Conservation (phyloP, 92 coral and sea anemone species). For the Palythoa heliodiscus region DNA sequence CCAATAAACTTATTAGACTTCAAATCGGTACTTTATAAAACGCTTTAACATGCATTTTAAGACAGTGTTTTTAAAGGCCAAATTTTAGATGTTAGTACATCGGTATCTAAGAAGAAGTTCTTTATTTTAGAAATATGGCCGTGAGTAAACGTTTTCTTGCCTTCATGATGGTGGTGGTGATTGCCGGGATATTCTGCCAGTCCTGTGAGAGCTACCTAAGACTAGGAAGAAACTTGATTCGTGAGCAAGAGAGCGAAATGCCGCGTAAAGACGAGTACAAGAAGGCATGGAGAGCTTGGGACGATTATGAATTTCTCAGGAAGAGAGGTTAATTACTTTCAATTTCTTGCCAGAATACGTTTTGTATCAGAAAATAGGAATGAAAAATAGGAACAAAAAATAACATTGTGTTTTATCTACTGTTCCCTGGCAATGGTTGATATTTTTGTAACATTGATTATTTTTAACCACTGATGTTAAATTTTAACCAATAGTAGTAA, state of each 20-base stretch:
- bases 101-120: no score
- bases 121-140: conserved; percentile 38
- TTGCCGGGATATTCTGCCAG: conserved; percentile 45
- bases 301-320: conserved; percentile 6
- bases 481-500: neutral
- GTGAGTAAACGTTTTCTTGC: conserved; percentile 33
- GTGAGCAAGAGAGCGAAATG: neutral
- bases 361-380: neutral
- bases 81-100: no score
- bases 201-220: conserved; percentile 33
- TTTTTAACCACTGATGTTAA: neutral
- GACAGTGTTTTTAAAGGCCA: no score
- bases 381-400: no score
- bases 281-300: neutral
- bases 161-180: conserved; percentile 25
- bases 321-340: conserved; percentile 15
- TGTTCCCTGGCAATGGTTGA: neutral
- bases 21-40: no score
- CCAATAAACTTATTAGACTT: no score
- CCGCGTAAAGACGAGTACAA: neutral
- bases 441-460: neutral
- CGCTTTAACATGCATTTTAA: no score
- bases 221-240: conserved; percentile 22
- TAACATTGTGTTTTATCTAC: neutral
- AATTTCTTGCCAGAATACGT: neutral